Conservation (phyloP, 2,797 vertebrate species). For the Otolemur crassicaudatus region DNA sequence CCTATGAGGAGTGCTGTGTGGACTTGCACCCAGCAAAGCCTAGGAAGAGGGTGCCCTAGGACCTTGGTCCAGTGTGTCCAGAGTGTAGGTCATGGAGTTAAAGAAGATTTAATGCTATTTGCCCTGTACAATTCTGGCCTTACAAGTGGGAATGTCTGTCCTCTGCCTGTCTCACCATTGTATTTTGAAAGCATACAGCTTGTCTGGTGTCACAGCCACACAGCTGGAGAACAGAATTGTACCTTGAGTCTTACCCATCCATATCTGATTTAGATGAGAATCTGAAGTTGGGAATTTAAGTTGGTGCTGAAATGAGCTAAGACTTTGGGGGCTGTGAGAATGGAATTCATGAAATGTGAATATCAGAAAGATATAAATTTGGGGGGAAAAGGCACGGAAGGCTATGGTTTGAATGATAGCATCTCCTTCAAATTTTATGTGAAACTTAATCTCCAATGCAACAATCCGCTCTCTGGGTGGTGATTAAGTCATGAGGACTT, state of each 20-base stretch:
- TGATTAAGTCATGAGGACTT: background rate
- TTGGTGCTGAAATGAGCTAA: background rate
- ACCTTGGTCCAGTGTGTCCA: too few relatives aligned
- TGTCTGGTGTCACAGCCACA: background rate
- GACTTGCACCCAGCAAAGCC: background rate
- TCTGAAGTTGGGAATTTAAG: background rate
- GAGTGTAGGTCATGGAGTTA: background rate
- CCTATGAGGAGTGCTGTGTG: background rate
- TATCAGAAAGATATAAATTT: background rate
- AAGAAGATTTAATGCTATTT: background rate
- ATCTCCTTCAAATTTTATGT: background rate
- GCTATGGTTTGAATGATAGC: background rate
- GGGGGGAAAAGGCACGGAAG: background rate
- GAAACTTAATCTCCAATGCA: background rate
- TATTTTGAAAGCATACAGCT: background rate
- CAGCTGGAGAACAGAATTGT: background rate
- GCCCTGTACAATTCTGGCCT: background rate
- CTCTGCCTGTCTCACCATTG: background rate
- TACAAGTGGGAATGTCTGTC: background rate
- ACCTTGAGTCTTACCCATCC: background rate
- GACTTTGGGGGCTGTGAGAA: background rate
- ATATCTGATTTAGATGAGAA: background rate
- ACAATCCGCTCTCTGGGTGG: background rate
- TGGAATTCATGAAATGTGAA: background rate
- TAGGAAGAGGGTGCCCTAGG: too few relatives aligned